phyloP scores from a whole-genome alignment of 2,888 invertebrate species.

The Hybos culiciformis region DNA sequence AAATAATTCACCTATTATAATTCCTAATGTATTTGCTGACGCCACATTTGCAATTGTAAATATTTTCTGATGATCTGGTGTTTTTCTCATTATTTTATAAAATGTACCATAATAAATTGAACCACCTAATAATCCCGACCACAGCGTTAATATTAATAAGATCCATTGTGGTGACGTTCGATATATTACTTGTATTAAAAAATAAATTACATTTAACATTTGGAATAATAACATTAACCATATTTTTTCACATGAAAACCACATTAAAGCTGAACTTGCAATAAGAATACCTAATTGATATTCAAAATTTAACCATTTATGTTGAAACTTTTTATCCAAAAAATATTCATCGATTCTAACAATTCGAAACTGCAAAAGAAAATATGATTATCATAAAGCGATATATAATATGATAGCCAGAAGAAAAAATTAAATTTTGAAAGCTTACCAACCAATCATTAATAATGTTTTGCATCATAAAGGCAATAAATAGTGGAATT shows the following conservation, averaged over 20 bases:
- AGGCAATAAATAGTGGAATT: slow-evolving; percentile 61
- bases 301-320: slow-evolving; percentile 67
- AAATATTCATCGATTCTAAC: slow-evolving; percentile 50
- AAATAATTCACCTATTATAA: slow-evolving; percentile 59
- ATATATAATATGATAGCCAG: too few relatives aligned
- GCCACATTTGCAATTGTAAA: slow-evolving; percentile 63
- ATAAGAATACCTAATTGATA: slow-evolving; percentile 76
- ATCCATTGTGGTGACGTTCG: slow-evolving; percentile 54
- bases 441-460: slow-evolving; percentile 66
- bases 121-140: slow-evolving; percentile 64
- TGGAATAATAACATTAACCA: slow-evolving; percentile 60
- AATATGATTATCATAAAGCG: background rate
- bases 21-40: slow-evolving; percentile 62
- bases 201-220: slow-evolving; percentile 48
- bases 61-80: slow-evolving; percentile 38
- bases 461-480: slow-evolving; percentile 75
- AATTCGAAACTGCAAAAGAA: slow-evolving; percentile 52
- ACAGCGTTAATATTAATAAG: slow-evolving; percentile 49
- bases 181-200: slow-evolving; percentile 47
- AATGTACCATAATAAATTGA: slow-evolving; percentile 77
- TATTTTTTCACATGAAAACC: slow-evolving; percentile 49
- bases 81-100: slow-evolving; percentile 54
- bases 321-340: slow-evolving; percentile 48
- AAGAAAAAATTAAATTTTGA: too few relatives aligned
- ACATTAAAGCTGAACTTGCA: slow-evolving; percentile 68